Evolutionary conservation across 2,888 invertebrate genomes (phyloP), one percentile per base, ranked within the genome.

Genomic region (Euplagia quadripunctaria): DNA sequence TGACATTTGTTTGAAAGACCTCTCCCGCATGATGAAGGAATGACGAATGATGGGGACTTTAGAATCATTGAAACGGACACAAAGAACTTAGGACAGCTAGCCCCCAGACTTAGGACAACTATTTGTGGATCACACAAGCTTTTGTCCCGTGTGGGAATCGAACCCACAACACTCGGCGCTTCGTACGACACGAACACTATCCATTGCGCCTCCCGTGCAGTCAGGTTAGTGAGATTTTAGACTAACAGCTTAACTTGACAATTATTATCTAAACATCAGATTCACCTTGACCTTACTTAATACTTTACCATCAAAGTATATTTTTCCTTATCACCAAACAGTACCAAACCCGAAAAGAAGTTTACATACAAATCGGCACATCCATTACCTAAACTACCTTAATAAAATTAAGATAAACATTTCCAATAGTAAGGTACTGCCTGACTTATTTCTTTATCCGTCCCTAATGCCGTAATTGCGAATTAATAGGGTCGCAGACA

Each of bases 401-500:
- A 80, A 85, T 82, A 80, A 80, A 85, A 84, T 85, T 80, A 85
- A 84, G 84, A 78, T 76, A 79, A 84, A 80, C 78, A 80, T 52
- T 66, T 64, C 77, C 66, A 75, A 78, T 74, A 78, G 70, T 64
- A 46, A 75, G 73, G 74, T 55, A 79, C 79, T 70, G 75, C 72
- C 75, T 72, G 73, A 82, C 72, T 79, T 85, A 86, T 85, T 81
- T 80, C 80, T 77, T 77, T 70, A 75, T 79, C 66, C 76, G 76
- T 74, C 78, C 77, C 77, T 79, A 83, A 82, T 75, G 72, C 77
- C 66, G 83, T 86, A 87, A 85, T 86, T 82, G 82, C 74, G 78
- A 84, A 85, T 87, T 87, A 88, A 87, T 84, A 87, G 83, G 87
- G 84, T 86, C 85, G 81, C 82, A 72, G 78, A 84, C 83, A 77